Conservation (phyloP, 2,888 invertebrate species). For the Phaonia tiefii region DNA sequence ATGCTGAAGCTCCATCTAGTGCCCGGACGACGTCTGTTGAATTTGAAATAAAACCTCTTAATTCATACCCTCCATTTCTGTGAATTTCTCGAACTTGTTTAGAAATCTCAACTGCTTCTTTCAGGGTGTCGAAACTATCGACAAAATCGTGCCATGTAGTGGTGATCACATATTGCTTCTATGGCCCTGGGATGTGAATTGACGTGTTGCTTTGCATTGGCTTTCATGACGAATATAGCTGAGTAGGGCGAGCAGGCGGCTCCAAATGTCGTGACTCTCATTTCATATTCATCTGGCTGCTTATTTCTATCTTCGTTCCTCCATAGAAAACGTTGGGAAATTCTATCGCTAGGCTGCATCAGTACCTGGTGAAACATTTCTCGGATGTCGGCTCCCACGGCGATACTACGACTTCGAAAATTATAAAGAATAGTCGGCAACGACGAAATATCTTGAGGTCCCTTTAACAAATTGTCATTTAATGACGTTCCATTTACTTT, state of each 20-base stretch:
- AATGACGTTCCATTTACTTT: no score
- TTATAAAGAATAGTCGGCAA: no score
- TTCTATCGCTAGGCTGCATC: conserved; percentile 70
- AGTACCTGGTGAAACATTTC: conserved; percentile 52
- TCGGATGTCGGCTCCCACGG: conserved; percentile 1
- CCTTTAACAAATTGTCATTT: no score
- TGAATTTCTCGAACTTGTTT: conserved; percentile 40
- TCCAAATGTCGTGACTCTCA: conserved; percentile 64
- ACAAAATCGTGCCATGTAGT: conserved; percentile 57
- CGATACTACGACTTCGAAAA: not conserved
- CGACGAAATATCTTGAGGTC: no score
- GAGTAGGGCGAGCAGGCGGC: conserved; percentile 61
- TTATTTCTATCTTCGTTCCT: conserved; percentile 46
- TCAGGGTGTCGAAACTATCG: conserved; percentile 39
- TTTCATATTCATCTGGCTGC: conserved; percentile 55
- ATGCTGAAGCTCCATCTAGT: conserved; percentile 10
- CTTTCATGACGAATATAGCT: conserved; percentile 39
- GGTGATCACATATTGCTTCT: no score
- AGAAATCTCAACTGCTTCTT: conserved; percentile 45
- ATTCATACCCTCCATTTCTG: conserved; percentile 46
- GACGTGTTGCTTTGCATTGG: conserved; percentile 38
- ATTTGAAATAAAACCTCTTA: conserved; percentile 52
- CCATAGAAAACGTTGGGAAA: no score
- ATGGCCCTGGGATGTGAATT: conserved; percentile 47
- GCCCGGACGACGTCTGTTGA: conserved; percentile 30